A percentile compares a stretch with the other conserved stretches of the same genome.
These are phyloP conservation scores for Ochotona curzoniae DNA, from an alignment of 2,113 vertebrate genomes.

Conservation along the genomic window DNA sequence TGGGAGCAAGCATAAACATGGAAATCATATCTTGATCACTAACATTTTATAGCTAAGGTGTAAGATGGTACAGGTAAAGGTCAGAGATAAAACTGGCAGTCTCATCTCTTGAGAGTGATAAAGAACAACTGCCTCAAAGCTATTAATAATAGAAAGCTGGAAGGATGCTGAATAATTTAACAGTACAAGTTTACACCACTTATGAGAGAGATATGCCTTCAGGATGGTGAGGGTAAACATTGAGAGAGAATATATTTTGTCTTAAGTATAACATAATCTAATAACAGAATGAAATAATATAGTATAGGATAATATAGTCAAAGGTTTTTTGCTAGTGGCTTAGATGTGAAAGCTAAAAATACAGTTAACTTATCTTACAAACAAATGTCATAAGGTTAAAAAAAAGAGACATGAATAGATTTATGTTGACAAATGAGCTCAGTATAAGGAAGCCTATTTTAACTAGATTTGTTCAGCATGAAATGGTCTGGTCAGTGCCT, in stretches of 20 bases:
- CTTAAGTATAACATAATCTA: not conserved
- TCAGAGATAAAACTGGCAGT: not conserved
- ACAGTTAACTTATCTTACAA: not conserved
- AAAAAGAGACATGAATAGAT: not conserved
- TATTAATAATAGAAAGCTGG: not conserved
- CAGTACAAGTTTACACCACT: not conserved
- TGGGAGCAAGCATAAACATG: not conserved
- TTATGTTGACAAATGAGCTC: not conserved
- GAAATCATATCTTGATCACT: not conserved
- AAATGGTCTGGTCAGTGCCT: fast-evolving
- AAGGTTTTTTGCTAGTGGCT: not conserved
- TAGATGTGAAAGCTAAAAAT: not conserved
- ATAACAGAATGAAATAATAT: not conserved
- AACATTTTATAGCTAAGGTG: not conserved
- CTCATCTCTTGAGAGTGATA: not conserved
- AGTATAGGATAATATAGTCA: not conserved
- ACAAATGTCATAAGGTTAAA: not conserved
- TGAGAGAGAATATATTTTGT: not conserved
- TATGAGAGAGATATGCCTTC: not conserved
- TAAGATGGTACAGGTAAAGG: not conserved
- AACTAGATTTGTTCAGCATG: not conserved
- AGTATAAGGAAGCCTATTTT: not conserved
- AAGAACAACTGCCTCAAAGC: not conserved
- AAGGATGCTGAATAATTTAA: slow-evolving; percentile 10
- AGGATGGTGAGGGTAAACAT: not conserved